These are phyloP conservation scores for Eidolon helvum DNA, from an alignment of 2,113 vertebrate species.

Conservation along the genomic window DNA sequence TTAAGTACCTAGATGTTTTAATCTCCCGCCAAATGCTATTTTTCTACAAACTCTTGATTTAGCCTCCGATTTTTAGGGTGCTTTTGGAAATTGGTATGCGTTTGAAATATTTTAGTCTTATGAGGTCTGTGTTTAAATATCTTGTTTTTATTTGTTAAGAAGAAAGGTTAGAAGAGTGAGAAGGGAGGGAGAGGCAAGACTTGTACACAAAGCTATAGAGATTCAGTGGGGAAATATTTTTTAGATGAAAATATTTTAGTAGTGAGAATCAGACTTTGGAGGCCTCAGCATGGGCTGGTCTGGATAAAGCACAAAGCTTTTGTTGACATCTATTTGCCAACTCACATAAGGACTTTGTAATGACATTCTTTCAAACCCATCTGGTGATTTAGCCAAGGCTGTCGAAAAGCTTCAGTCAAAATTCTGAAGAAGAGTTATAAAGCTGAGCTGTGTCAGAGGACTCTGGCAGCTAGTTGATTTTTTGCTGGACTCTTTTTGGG, in stretches of 20 bases:
- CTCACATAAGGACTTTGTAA: slow-evolving; percentile 55
- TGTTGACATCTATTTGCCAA: slow-evolving; percentile 52
- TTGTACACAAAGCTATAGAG: background rate
- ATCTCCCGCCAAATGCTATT: background rate
- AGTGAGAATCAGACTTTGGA: background rate
- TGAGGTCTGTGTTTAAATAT: rapidly evolving
- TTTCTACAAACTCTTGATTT: background rate
- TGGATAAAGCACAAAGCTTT: slow-evolving; percentile 50
- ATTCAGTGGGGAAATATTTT: slow-evolving; percentile 9
- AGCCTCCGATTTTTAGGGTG: background rate
- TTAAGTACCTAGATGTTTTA: background rate
- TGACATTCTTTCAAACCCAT: slow-evolving; percentile 61
- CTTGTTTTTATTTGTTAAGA: background rate
- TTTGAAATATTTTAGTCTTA: slow-evolving; percentile 48
- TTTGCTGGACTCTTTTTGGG: slow-evolving; percentile 47
- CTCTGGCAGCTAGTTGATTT: slow-evolving; percentile 41
- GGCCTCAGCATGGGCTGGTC: background rate
- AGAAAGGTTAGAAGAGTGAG: background rate
- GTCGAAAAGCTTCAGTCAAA: slow-evolving; percentile 65
- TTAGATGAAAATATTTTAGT: background rate
- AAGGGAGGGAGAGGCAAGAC: no score
- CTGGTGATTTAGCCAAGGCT: slow-evolving; percentile 55
- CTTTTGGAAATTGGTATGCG: background rate
- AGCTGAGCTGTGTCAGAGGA: slow-evolving; percentile 52
- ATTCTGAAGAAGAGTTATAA: slow-evolving; percentile 55